Percentiles rank a stretch among this genome's conserved stretches.
phyloP scores from a whole-genome alignment of 2,888 invertebrate species.

The Acleris literana region DNA sequence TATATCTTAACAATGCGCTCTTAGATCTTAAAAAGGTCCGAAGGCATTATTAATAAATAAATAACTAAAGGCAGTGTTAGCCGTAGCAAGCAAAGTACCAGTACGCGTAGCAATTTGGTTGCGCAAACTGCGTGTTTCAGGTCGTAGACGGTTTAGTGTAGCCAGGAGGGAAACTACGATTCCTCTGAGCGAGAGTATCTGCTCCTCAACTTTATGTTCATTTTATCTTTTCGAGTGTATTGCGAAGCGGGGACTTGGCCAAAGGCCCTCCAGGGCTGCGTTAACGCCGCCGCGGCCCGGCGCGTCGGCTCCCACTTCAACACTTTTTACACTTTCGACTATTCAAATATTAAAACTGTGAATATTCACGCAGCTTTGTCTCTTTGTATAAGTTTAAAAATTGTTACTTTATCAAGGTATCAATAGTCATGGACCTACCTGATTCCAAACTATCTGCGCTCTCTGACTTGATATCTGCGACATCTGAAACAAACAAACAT shows the following conservation, averaged over 20 bases:
- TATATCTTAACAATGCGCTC: too few relatives aligned
- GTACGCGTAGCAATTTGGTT: conserved; percentile 46
- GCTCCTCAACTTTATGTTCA: conserved; percentile 82
- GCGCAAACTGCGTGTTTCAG: conserved; percentile 67
- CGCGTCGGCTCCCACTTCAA: conserved; percentile 61
- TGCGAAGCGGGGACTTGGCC: conserved; percentile 75
- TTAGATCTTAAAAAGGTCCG: background rate
- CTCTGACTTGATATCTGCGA: conserved; percentile 74
- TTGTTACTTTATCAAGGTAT: background rate
- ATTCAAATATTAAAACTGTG: conserved; percentile 75
- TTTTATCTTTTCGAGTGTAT: conserved; percentile 82
- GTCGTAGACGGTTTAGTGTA: conserved; percentile 72
- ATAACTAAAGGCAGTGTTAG: conserved; percentile 8
- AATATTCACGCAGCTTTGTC: conserved; percentile 55
- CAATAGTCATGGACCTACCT: conserved; percentile 51
- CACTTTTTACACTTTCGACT: conserved; percentile 74
- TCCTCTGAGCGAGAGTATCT: conserved; percentile 79
- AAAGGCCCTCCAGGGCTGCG: conserved; percentile 80
- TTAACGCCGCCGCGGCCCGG: conserved; percentile 74
- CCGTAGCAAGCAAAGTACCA: conserved; percentile 26
- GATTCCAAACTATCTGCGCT: conserved; percentile 80
- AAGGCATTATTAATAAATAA: conserved; percentile 11
- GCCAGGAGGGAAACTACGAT: conserved; percentile 79
- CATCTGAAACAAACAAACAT: conserved; percentile 65
- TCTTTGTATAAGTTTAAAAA: conserved; percentile 40